Evolutionary conservation across 2,797 vertebrate species (phyloP).

Genomic region (Tauraco hartlaubi): DNA sequence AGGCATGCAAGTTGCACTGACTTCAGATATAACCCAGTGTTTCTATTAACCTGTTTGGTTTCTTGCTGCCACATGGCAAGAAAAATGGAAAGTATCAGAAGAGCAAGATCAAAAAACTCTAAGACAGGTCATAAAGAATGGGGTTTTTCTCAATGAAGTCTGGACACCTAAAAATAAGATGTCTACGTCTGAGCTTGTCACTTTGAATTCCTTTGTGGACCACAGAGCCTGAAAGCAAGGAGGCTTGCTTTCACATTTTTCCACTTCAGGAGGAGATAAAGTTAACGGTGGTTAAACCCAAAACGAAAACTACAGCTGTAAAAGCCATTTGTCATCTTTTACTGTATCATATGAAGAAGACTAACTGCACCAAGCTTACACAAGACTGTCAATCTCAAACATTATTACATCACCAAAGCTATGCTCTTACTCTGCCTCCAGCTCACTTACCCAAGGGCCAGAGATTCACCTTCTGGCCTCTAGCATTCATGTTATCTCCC

Average conservation of each 20-base stretch:
- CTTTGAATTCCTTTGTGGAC: not conserved
- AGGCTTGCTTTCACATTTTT: not conserved
- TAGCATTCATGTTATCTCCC: not conserved
- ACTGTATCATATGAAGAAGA: not conserved
- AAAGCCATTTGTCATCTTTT: not conserved
- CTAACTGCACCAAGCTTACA: not conserved
- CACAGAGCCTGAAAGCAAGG: not conserved
- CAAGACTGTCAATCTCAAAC: not conserved
- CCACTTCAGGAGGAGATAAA: not conserved
- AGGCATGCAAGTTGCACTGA: fast-evolving
- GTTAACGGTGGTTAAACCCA: not conserved
- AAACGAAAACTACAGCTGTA: not conserved
- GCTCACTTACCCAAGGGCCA: not conserved
- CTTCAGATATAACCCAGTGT: not conserved
- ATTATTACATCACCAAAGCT: not conserved
- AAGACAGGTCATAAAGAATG: not conserved
- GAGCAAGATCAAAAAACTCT: not conserved
- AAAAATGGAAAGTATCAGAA: not conserved
- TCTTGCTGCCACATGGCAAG: not conserved
- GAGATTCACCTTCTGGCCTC: not conserved
- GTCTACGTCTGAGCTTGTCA: not conserved
- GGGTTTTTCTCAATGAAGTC: not conserved
- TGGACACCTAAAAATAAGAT: not conserved
- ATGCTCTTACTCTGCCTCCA: not conserved
- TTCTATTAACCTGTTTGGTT: not conserved